Conservation (phyloP, 2,888 invertebrate genomes). For the Tupiocoris notatus region DNA sequence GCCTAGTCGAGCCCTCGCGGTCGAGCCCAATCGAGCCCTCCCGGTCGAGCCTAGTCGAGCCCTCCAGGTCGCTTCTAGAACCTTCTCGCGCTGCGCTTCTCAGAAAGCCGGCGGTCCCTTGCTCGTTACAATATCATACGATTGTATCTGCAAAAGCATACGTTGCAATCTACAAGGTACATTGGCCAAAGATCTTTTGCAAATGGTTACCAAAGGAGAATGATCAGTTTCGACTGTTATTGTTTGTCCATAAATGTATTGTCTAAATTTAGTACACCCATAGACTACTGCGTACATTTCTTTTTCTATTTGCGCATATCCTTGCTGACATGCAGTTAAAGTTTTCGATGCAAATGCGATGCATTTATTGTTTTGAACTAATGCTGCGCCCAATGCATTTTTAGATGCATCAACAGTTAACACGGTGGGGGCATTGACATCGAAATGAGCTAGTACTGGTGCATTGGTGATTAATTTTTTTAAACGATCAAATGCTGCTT, state of each 20-base stretch:
- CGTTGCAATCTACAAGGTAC: neutral
- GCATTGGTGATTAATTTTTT: conserved; percentile 21
- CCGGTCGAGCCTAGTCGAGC: too few species aligned
- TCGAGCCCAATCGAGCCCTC: too few species aligned
- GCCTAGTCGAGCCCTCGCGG: too few species aligned
- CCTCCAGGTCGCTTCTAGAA: too few species aligned
- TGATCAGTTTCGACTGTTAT: conserved; percentile 35
- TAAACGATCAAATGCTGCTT: conserved; percentile 24
- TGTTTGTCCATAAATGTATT: conserved; percentile 37
- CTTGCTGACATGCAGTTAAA: conserved; percentile 5
- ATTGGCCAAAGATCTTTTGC: neutral
- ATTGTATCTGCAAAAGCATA: neutral
- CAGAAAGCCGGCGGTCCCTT: too few species aligned
- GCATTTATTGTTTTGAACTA: conserved; percentile 9
- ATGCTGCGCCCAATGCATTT: neutral
- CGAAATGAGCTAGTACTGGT: conserved; percentile 19
- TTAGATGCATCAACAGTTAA: neutral
- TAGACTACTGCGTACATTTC: conserved; percentile 30
- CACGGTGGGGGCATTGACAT: neutral
- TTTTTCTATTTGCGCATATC: conserved; percentile 36
- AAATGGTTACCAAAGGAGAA: conserved; percentile 23
- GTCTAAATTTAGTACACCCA: conserved; percentile 7
- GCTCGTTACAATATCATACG: too few species aligned
- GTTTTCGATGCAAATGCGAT: conserved; percentile 22
- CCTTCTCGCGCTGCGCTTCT: too few species aligned